Conservation (phyloP, 2,888 invertebrate species). For the Baronia brevicornis region DNA sequence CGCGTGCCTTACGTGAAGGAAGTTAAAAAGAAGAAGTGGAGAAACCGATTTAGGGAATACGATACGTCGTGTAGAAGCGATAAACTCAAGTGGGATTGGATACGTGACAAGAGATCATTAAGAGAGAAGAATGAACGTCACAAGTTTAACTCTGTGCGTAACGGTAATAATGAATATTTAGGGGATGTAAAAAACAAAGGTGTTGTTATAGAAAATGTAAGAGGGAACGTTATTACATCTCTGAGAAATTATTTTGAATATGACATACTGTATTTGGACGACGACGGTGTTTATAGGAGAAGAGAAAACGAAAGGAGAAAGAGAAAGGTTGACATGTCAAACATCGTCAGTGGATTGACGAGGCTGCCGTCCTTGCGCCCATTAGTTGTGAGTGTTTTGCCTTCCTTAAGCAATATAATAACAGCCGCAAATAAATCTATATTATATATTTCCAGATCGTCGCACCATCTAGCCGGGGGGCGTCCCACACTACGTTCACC, state of each 20-base stretch:
- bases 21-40: too few relatives aligned
- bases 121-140: constrained; percentile 1
- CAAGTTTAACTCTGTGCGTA: constrained; percentile 1
- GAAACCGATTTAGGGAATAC: too few relatives aligned
- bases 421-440: too few relatives aligned
- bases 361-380: constrained; percentile 29
- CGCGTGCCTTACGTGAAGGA: too few relatives aligned
- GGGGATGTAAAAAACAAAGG: constrained; percentile 3
- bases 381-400: constrained; percentile 26
- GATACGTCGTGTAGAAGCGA: too few relatives aligned
- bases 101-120: constrained; percentile 31
- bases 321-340: constrained; percentile 21
- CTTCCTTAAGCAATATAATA: background rate
- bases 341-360: constrained; percentile 24
- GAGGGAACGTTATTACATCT: background rate
- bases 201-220: background rate
- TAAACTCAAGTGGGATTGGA: constrained; percentile 32
- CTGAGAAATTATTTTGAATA: constrained; percentile 15
- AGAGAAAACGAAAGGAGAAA: constrained; percentile 23
- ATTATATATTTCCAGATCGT: too few relatives aligned
- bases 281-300: constrained; percentile 35
- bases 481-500: too few relatives aligned
- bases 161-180: constrained; percentile 3
- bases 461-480: too few relatives aligned
- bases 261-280: constrained; percentile 31